A percentile compares a stretch with the other conserved stretches of the same genome.
These are phyloP conservation scores for Stichodactyla mertensii DNA, from an alignment of 64 coral and sea anemone genomes.

Conservation along the genomic window DNA sequence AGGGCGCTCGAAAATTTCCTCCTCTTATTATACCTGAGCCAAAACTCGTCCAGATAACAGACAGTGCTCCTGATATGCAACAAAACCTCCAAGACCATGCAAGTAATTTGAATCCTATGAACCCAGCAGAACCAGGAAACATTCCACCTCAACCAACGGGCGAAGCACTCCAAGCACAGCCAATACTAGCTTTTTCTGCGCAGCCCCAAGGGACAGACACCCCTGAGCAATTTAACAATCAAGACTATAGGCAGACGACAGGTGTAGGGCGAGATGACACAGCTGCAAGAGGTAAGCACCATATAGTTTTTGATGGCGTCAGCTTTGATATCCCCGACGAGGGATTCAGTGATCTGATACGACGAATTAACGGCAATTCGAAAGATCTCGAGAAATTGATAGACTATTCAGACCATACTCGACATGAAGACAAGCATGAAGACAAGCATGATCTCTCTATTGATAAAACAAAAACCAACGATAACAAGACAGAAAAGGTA, in stretches of 20 bases:
- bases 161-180: not conserved
- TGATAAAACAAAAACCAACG: constrained; percentile 1
- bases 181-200: not conserved
- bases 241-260: not conserved
- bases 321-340: constrained; percentile 56
- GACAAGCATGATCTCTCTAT: not conserved
- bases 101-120: not conserved
- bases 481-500: not conserved
- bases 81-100: not conserved
- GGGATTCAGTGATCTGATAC: constrained; percentile 29
- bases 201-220: not conserved
- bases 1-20: not conserved
- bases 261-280: not conserved
- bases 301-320: constrained; percentile 51
- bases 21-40: not conserved
- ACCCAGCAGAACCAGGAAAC: not conserved
- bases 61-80: not conserved
- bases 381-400: constrained; percentile 14
- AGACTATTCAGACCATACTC: not conserved
- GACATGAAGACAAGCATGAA: constrained; percentile 5
- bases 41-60: not conserved
- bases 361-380: constrained; percentile 27
- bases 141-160: not conserved
- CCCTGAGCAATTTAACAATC: not conserved
- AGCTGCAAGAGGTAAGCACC: constrained; percentile 24